Evolutionary conservation across 2,113 vertebrate species (phyloP), one percentile per base, ranked within the genome.

Genomic region (Ochotona curzoniae): DNA sequence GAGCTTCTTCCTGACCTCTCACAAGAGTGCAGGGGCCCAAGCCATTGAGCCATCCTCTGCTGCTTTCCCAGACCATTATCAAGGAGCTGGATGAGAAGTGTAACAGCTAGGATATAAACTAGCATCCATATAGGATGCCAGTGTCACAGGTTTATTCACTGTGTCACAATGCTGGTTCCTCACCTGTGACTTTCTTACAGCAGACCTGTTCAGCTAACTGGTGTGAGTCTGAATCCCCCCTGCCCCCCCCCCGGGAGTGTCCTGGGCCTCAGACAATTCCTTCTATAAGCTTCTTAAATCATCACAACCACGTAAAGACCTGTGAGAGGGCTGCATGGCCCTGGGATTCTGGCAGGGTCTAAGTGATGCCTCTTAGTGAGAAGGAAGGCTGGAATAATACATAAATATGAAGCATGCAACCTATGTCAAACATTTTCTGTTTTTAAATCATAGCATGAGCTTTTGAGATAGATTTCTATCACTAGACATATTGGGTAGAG

Each of bases 271-370:
- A 78, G 70, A 44, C 47, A 74, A 18, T 75, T 23, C 14, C 28
- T 80, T 80, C 86, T 44, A n/a, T 30, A 69, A n/a, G 30, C 54
- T 47, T 94, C 54, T 82, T 88, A 67, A 85, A 64, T 74, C 47
- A 71, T n/a, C 81, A 67, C 23, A 23, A 70, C 64, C 32, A 8
- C 82, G 32, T 23, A 60, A 73, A n/a, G 86, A 86, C 61, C 51
- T 23, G 14, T 32, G 17, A 10, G 86, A 87, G 57, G 63, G 64
- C 8, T 47, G 80, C 25, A 69, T 88, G 63, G 21, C 64, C 11
- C 35, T 74, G 83, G 13, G 54, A 75, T 88, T 81, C 83, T 85
- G 89, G 69, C 30, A 79, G 38, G 25, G 49, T 81, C 78, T 81
- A 20, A 93, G 76, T 57, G 61, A 87, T 49, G 44, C 2, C 8